These are phyloP conservation scores for Pogonomyrmex californicus DNA, from an alignment of 1,140 invertebrate genomes.

Conservation along the genomic window DNA sequence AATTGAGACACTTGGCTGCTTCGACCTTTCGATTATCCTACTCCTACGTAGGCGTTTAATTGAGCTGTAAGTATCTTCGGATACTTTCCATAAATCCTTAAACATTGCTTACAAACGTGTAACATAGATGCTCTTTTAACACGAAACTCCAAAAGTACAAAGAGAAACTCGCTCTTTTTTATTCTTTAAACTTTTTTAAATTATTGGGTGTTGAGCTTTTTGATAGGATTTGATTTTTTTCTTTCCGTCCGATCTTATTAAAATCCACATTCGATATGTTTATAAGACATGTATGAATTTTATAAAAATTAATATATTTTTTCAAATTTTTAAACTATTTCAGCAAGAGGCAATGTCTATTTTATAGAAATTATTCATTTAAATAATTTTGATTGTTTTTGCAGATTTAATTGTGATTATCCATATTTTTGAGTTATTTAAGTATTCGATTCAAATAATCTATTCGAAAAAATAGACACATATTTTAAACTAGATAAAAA, in stretches of 20 bases:
- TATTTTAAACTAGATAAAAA: neutral
- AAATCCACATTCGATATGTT: neutral
- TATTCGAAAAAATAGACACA: too few relatives aligned
- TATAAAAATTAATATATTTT: neutral
- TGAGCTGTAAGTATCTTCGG: neutral
- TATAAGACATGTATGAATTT: neutral
- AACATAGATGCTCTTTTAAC: neutral
- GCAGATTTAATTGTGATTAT: neutral
- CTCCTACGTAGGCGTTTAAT: slow-evolving; percentile 12
- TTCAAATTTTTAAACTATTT: neutral
- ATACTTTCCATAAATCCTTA: neutral
- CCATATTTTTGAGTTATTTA: neutral
- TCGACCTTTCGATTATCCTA: neutral
- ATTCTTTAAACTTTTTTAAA: neutral
- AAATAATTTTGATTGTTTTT: neutral
- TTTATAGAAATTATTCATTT: neutral
- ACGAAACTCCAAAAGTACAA: neutral
- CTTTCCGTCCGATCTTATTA: neutral
- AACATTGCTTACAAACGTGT: neutral
- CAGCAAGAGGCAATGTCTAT: neutral
- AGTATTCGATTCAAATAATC: neutral
- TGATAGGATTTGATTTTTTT: neutral
- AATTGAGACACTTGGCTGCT: slow-evolving; percentile 12
- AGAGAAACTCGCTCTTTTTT: neutral
- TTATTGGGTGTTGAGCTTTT: neutral